Evolutionary conservation across 2,888 invertebrate genomes (phyloP).

Genomic region (Diarsia rubi): DNA sequence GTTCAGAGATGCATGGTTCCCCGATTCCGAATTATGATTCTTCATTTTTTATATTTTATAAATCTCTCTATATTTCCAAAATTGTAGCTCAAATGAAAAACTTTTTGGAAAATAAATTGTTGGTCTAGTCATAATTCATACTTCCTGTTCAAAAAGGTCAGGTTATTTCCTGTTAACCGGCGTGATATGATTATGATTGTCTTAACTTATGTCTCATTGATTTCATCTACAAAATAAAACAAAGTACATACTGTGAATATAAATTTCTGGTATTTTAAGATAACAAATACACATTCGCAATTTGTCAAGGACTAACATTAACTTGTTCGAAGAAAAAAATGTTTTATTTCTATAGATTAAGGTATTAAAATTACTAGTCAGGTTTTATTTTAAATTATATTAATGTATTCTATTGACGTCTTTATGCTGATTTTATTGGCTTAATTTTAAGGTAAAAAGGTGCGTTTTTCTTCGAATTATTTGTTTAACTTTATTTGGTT

Average conservation of each 20-base stretch:
- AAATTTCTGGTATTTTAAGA: constrained; percentile 22
- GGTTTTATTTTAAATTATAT: not conserved
- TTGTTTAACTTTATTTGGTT: not conserved
- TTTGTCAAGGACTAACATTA: constrained; percentile 16
- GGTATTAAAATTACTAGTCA: constrained; percentile 9
- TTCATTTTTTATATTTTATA: too few species aligned
- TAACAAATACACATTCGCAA: not conserved
- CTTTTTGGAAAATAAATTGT: too few species aligned
- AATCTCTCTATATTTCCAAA: too few species aligned
- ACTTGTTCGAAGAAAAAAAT: constrained; percentile 6
- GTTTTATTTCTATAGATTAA: constrained; percentile 5
- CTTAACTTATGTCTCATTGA: not conserved
- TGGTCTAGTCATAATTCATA: too few species aligned
- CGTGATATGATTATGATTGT: too few species aligned
- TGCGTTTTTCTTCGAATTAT: not conserved
- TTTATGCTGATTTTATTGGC: not conserved
- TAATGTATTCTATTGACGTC: constrained; percentile 15
- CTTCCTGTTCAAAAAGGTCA: not conserved
- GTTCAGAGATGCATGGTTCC: too few species aligned
- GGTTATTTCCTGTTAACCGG: not conserved
- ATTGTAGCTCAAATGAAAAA: too few species aligned
- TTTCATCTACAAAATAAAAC: not conserved
- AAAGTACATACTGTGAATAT: constrained; percentile 13
- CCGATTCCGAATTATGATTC: too few species aligned
- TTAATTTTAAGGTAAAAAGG: not conserved